Evolutionary conservation across 1,140 invertebrate species (phyloP).

Genomic region (Ceratosolen solmsi): DNA sequence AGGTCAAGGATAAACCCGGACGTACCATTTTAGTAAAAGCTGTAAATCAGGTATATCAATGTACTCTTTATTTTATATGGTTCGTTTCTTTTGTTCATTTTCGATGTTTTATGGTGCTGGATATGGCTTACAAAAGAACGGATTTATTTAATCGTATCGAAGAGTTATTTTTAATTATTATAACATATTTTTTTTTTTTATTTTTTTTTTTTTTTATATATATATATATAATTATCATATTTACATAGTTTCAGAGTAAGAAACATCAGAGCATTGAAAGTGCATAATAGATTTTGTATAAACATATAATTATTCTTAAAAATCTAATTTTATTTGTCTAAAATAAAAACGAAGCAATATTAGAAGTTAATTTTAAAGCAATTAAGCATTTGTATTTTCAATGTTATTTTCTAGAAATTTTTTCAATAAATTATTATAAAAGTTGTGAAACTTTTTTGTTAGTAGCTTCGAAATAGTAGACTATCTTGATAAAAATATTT

Average conservation of each 20-base stretch:
- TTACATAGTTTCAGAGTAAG: neutral
- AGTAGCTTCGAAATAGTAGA: too few species aligned
- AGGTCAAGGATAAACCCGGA: conserved; percentile 68
- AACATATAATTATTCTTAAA: neutral
- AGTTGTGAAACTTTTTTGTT: too few species aligned
- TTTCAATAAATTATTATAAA: too few species aligned
- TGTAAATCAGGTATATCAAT: conserved; percentile 62
- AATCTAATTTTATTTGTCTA: too few species aligned
- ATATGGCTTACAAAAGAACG: neutral
- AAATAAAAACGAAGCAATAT: too few species aligned
- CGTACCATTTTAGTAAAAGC: conserved; percentile 45
- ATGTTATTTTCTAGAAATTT: too few species aligned
- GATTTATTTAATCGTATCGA: neutral
- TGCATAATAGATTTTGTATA: too few species aligned
- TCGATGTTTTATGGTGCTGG: conserved; percentile 28
- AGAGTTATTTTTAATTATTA: neutral
- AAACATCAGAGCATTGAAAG: neutral
- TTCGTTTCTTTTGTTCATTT: conserved; percentile 7
- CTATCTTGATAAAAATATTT: too few species aligned
- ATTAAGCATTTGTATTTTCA: too few species aligned
- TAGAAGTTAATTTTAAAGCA: too few species aligned
- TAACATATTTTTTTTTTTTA: too few species aligned
- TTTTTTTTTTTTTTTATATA: neutral
- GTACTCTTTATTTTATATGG: neutral
- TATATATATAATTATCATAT: neutral